A percentile compares a stretch with the other conserved stretches of the same genome.
These are phyloP conservation scores for Acanthurus lineatus DNA, from an alignment of 2,797 vertebrate species.

Conservation along the genomic window DNA sequence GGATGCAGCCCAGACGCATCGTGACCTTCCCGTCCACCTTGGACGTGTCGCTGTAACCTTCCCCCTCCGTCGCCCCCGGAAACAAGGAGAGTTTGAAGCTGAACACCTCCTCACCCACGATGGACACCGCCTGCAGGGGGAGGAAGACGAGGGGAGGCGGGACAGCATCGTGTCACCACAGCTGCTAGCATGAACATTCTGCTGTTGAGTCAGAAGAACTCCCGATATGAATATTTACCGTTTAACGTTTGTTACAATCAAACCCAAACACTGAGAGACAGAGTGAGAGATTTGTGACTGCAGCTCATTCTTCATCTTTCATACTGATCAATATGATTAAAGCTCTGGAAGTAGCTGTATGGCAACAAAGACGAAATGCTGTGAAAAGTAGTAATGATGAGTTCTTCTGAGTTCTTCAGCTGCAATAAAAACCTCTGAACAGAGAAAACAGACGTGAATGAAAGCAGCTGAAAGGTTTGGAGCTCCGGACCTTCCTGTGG, in stretches of 20 bases:
- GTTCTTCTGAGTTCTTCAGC: too few species aligned
- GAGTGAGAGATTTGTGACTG: too few species aligned
- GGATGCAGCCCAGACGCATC: constrained; percentile 93
- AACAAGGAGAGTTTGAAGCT: constrained; percentile 91
- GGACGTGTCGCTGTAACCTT: constrained; percentile 89
- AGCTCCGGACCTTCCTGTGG: constrained; percentile 90
- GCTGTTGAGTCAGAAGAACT: not conserved
- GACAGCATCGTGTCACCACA: not conserved
- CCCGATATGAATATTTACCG: too few species aligned
- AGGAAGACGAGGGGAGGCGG: not conserved
- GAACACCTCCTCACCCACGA: constrained; percentile 96
- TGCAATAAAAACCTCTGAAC: too few species aligned
- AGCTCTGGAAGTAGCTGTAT: not conserved
- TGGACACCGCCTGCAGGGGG: constrained; percentile 91
- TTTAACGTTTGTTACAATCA: not conserved
- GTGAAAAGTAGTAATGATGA: too few species aligned
- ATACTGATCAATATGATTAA: not conserved
- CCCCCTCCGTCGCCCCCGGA: constrained; percentile 89
- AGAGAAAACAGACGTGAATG: not conserved
- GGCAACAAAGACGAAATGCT: too few species aligned
- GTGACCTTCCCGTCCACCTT: constrained; percentile 92
- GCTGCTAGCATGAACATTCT: not conserved
- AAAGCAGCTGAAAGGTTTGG: too few species aligned
- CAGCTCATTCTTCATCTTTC: too few species aligned
- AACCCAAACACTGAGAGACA: not conserved